Evolutionary conservation across 2,113 vertebrate genomes (phyloP).

Genomic region (Neodontobutis hainanensis): DNA sequence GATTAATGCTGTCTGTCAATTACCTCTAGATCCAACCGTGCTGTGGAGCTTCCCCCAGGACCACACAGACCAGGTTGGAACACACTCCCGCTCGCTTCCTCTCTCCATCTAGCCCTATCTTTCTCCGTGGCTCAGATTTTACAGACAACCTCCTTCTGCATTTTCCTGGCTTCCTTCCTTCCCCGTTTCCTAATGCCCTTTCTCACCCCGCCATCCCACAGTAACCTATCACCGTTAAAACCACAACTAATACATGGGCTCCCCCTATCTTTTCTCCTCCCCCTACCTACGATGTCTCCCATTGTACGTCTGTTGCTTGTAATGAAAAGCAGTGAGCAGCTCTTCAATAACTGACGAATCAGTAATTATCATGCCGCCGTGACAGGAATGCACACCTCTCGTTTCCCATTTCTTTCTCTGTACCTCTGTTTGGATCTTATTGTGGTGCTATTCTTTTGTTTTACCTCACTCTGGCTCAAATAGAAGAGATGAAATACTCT

Average conservation of each 20-base stretch:
- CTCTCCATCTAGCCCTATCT: slow-evolving; percentile 15
- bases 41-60: slow-evolving; percentile 99
- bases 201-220: slow-evolving; percentile 65
- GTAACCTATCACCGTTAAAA: slow-evolving; percentile 54
- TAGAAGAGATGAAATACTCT: no score
- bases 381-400: slow-evolving; percentile 79
- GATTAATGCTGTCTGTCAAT: slow-evolving; percentile 97
- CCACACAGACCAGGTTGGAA: slow-evolving; percentile 98
- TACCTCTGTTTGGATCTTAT: background rate
- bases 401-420: slow-evolving; percentile 3
- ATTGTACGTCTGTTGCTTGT: slow-evolving; percentile 80
- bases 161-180: slow-evolving; percentile 39
- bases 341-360: slow-evolving; percentile 83
- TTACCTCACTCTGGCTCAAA: background rate
- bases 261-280: slow-evolving; percentile 4
- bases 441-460: background rate
- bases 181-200: slow-evolving; percentile 67
- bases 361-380: slow-evolving; percentile 83
- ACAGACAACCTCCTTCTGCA: slow-evolving; percentile 37
- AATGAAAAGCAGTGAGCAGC: slow-evolving; percentile 83
- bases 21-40: slow-evolving; percentile 98
- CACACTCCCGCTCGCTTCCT: slow-evolving; percentile 73
- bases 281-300: slow-evolving; percentile 40
- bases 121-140: slow-evolving; percentile 25
- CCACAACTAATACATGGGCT: slow-evolving; percentile 21